Conservation (phyloP, 2,797 vertebrate genomes). For the Linurgus olivaceus region DNA sequence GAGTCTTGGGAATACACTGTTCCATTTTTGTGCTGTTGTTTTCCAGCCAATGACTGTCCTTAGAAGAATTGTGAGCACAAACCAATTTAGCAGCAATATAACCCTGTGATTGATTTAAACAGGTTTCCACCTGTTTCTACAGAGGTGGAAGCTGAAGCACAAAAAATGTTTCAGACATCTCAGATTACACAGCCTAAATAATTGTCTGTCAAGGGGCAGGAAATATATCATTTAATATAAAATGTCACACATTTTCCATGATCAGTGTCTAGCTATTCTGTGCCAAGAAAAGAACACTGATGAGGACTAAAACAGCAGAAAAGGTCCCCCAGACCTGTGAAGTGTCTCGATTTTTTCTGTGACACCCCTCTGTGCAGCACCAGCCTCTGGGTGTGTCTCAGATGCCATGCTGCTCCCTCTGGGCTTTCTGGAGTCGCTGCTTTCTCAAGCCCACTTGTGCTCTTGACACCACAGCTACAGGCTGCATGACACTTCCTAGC, state of each 20-base stretch:
- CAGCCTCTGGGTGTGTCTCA: not conserved
- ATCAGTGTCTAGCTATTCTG: not conserved
- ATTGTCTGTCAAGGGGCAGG: not conserved
- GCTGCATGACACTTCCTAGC: not conserved
- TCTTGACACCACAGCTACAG: fast-evolving
- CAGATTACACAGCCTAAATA: not conserved
- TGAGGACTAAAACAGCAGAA: not conserved
- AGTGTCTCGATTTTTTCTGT: not conserved
- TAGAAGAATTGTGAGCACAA: not conserved
- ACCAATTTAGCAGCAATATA: not conserved
- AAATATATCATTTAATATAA: not conserved
- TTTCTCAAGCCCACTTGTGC: not conserved
- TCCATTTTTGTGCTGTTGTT: not conserved
- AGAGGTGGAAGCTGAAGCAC: not conserved
- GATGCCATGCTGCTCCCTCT: not conserved
- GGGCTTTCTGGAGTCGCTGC: not conserved
- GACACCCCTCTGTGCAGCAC: not conserved
- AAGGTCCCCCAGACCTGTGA: not conserved
- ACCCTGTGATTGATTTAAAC: not conserved
- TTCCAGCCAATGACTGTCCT: not conserved
- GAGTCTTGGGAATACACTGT: not conserved
- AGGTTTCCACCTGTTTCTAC: not conserved
- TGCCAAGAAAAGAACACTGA: not conserved
- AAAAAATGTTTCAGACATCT: not conserved
- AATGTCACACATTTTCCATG: not conserved